Evolutionary conservation across 2,888 invertebrate genomes (phyloP).

Genomic region (Eutolmus rufibarbis): DNA sequence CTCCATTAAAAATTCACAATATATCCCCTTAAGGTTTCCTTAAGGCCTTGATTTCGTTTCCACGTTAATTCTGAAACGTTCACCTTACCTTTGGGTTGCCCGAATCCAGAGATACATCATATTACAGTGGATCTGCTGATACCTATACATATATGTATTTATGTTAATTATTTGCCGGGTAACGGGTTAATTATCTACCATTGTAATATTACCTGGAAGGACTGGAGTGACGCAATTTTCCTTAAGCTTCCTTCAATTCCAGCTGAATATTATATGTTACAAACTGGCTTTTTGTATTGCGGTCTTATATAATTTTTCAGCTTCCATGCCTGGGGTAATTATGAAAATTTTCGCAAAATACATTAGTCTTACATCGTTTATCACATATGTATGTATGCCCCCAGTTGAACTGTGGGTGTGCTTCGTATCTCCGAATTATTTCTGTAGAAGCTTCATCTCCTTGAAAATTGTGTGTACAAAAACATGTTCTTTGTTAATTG

Average conservation of each 20-base stretch:
- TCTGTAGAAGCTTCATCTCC: neutral
- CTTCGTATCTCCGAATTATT: neutral
- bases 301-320: neutral
- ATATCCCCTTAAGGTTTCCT: neutral
- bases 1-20: neutral
- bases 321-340: neutral
- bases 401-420: neutral
- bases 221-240: neutral
- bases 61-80: neutral
- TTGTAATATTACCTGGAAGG: neutral
- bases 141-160: too few relatives aligned
- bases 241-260: neutral
- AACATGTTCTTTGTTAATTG: neutral
- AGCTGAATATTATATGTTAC: neutral
- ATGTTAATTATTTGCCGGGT: neutral
- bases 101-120: neutral
- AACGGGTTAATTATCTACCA: neutral
- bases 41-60: neutral
- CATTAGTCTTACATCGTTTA: neutral
- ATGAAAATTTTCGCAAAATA: neutral
- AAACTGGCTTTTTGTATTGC: neutral
- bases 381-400: neutral
- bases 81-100: neutral
- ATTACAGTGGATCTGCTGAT: neutral
- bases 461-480: neutral